phyloP scores from a whole-genome alignment of 2,888 invertebrate species.

The Luperina testacea region DNA sequence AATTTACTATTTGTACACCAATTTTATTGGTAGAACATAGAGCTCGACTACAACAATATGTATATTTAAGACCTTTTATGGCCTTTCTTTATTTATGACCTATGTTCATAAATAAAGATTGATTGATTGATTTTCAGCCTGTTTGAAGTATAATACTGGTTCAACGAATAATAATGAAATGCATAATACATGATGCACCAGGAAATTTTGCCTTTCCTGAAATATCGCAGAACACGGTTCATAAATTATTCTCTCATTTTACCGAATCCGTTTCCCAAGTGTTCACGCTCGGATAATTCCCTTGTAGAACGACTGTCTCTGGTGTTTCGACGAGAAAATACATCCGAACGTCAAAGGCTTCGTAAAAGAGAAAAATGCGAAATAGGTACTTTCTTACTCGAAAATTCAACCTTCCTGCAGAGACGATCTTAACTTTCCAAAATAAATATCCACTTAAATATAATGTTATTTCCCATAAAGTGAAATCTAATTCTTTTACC shows the following conservation, averaged over 20 bases:
- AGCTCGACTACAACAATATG: too few relatives aligned
- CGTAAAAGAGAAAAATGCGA: conserved; percentile 5
- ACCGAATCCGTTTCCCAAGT: conserved; percentile 29
- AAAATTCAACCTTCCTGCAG: conserved; percentile 5
- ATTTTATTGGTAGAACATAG: too few relatives aligned
- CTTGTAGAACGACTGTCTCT: conserved; percentile 13
- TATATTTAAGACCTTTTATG: too few relatives aligned
- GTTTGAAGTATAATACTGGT: not conserved
- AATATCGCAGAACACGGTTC: conserved; percentile 21
- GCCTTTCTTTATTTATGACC: too few relatives aligned
- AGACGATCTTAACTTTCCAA: conserved; percentile 13
- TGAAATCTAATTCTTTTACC: conserved; percentile 41
- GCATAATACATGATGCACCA: conserved; percentile 31
- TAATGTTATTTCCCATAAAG: conserved; percentile 23
- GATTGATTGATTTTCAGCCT: too few relatives aligned
- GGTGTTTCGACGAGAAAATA: conserved; percentile 21
- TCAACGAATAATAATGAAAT: conserved; percentile 4
- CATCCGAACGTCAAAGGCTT: conserved; percentile 18
- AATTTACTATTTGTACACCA: too few relatives aligned
- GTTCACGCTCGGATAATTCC: conserved; percentile 32
- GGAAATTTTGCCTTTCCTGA: conserved; percentile 10
- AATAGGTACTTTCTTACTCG: conserved; percentile 2
- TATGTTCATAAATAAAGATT: too few relatives aligned
- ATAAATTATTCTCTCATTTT: conserved; percentile 36
- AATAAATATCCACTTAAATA: conserved; percentile 38